Evolutionary conservation across 2,797 vertebrate species (phyloP).

Genomic region (Tokudaia tokunoshimensis): DNA sequence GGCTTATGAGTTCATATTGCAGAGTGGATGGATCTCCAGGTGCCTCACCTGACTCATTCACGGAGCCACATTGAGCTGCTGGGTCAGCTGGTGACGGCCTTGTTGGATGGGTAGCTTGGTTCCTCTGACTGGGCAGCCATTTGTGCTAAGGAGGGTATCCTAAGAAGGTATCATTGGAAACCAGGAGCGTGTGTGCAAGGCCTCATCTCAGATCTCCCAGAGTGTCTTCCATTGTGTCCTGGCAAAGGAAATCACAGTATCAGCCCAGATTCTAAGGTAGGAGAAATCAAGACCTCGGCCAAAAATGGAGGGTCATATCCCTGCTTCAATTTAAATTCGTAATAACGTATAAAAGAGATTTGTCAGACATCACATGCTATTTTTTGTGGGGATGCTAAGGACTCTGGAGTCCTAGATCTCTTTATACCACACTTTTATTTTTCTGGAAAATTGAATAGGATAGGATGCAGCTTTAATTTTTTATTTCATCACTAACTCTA

Average conservation of each 20-base stretch:
- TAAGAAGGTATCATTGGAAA: background rate
- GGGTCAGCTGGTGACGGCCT: background rate
- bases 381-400: background rate
- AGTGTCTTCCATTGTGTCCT: background rate
- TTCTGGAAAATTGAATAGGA: background rate
- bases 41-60: background rate
- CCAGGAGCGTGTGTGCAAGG: background rate
- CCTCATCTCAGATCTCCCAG: background rate
- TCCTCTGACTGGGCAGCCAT: background rate
- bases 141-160: background rate
- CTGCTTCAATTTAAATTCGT: background rate
- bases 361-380: background rate
- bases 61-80: background rate
- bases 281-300: background rate
- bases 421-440: background rate
- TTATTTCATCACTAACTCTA: background rate
- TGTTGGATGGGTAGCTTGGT: background rate
- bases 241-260: too few species aligned
- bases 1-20: background rate
- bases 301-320: background rate
- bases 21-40: background rate
- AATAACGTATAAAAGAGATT: background rate
- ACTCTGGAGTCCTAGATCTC: background rate
- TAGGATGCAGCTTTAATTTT: background rate
- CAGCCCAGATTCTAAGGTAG: background rate